Evolutionary conservation across 1,140 invertebrate species (phyloP), one percentile per base, ranked within the genome.

Genomic region (Vanessa tameamea): DNA sequence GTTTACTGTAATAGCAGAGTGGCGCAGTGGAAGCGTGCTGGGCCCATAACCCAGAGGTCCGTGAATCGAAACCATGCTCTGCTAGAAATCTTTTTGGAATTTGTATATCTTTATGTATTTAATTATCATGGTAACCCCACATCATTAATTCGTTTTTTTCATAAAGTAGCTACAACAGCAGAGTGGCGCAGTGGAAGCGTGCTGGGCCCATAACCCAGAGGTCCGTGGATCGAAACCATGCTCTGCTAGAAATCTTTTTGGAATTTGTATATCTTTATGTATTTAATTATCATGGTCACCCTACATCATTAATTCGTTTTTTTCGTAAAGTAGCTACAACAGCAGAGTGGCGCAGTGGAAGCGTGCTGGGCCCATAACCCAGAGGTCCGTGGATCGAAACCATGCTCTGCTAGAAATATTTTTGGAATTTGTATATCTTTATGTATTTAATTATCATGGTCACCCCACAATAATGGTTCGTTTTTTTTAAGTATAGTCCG

Each of bases 41-140:
- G 80, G 80, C 80, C 80, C 80, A 79, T 82, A 82, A 79, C 80
- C 80, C 80, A 82, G 80, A 82, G 80, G 80, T 82, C 80, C 80
- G 80, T 82, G 74, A 78, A 82, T 82, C 80, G 80, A 82, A 82
- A 82, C 80, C 76, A 82, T 73, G 80, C 73, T 82, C 80, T 81
- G 80, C 80, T 81, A 81, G 23, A 15, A 53, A 0, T 31, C 5
- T 57, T 57, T 57, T 57, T 23, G 13, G 47, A 47, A 9, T 2
- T 13, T 9, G 13, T 47, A 13, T 9, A 1, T 20, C 20, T 20
- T 20, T 20, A 20, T 1, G 20, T 20, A 20, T 20, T 20, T 20
- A 20, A 20, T 20, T 20, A 20, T 20, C 20, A 20, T 20, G 20
- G 20, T 20, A 0, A 20, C 1, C 20, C 20, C 0, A 20, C 20